Evolutionary conservation across 2,113 vertebrate species (phyloP).

Genomic region (Rhagologus leucostigma): DNA sequence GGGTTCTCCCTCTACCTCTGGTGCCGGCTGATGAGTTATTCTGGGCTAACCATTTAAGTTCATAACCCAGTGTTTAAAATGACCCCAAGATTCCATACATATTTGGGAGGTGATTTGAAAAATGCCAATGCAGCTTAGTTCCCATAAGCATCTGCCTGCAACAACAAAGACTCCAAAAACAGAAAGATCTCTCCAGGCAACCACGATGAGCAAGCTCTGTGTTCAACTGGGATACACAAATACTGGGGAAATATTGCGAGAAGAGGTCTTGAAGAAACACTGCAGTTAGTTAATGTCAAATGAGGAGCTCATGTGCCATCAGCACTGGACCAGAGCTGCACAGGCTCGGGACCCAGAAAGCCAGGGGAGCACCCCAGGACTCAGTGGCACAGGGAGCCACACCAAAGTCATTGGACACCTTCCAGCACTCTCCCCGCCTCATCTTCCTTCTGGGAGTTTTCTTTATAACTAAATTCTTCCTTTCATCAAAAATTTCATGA

Average conservation of each 20-base stretch:
- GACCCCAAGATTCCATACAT: not conserved
- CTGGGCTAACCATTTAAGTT: not conserved
- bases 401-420: not conserved
- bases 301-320: not conserved
- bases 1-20: not conserved
- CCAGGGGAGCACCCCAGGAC: not conserved
- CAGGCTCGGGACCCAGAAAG: accelerated
- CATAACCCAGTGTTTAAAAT: not conserved
- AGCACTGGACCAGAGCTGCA: not conserved
- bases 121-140: accelerated
- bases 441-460: not conserved
- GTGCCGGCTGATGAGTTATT: not conserved
- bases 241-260: not conserved
- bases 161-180: not conserved
- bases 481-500: not conserved
- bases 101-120: not conserved
- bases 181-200: not conserved
- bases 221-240: not conserved
- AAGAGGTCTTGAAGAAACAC: not conserved
- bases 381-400: not conserved
- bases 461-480: not conserved
- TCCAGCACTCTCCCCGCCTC: not conserved
- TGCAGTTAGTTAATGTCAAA: not conserved
- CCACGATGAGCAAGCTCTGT: not conserved
- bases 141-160: not conserved